Percentiles rank a stretch among this genome's conserved stretches.
These are phyloP conservation scores for Psittacula derbiana DNA, from an alignment of 2,797 vertebrate species.

Conservation along the genomic window DNA sequence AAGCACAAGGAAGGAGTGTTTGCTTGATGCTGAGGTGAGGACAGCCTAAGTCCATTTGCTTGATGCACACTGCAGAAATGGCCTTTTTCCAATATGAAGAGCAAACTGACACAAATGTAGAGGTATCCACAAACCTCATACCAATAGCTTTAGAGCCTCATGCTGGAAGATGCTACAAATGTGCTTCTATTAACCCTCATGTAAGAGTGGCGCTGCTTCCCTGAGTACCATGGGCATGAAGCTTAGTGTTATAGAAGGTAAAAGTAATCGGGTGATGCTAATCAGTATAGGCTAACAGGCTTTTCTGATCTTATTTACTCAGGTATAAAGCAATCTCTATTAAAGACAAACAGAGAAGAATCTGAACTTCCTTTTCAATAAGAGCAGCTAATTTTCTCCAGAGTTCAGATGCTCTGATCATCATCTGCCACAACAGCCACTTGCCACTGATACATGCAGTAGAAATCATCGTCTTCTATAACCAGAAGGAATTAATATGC, in stretches of 20 bases:
- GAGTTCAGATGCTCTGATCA: background rate
- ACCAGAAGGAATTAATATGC: background rate
- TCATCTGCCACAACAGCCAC: background rate
- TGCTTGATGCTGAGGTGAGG: background rate
- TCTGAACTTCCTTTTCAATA: background rate
- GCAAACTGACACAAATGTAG: background rate
- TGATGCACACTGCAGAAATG: background rate
- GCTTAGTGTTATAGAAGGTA: background rate
- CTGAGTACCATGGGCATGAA: background rate
- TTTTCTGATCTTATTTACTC: background rate
- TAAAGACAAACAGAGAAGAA: background rate
- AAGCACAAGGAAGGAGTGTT: background rate
- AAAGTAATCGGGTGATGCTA: background rate
- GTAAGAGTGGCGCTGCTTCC: background rate
- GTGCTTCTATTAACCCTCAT: background rate
- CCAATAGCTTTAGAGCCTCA: background rate
- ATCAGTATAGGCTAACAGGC: background rate
- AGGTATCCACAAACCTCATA: background rate
- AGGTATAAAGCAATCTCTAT: background rate
- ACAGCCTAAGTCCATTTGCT: background rate
- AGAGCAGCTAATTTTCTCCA: background rate
- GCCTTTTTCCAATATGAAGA: background rate
- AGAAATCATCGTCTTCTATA: background rate
- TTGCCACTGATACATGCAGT: background rate
- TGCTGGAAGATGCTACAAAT: background rate